Evolutionary conservation across 2,797 vertebrate genomes (phyloP), one percentile per base, ranked within the genome.

Genomic region (Chlorospingus flavigularis): DNA sequence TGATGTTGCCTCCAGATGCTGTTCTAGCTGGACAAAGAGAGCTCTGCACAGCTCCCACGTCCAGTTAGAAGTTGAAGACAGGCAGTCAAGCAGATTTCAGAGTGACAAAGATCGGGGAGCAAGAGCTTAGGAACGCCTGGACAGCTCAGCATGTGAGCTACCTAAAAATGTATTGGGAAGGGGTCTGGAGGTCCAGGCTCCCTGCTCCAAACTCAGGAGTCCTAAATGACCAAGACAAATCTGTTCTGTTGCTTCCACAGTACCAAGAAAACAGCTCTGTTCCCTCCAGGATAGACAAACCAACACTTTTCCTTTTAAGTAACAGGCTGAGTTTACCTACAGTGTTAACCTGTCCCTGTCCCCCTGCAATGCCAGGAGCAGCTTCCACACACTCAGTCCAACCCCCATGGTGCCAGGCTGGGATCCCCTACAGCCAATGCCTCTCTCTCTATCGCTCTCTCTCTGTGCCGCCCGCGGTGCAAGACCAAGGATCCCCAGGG

Each of bases 381-480:
- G 70, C 76, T 96, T 92, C 86, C 92, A 95, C 92, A 95, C 96
- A 70, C 92, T 66, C 94, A 96, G 94, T 71, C 79, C 92, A 91
- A 88, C 86, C 92, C 92, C 81, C 90, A 7, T 7, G 65, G 71
- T 92, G 91, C 33, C 80, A 88, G 90, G 81, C 82, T 67, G 73
- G 91, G 88, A 86, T 86, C 83, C 84, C 94, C 80, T 92, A 67
- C 28, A 20, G 90, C 95, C 96, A 94, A 91, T 91, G 96, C 86
- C 96, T 93, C 94, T 92, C 81, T 87, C 92, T 95, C 92, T 96
- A 91, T 96, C 20, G 92, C 94, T 97, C 92, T 71, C 96, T 97
- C 95, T 96, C 87, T 93, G 94, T 94, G 92, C 85, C 94, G 77
- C 91, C 94, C 88, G 0, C 85, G 94, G 92, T 86, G 91, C 93